Percentiles rank a stretch among this genome's conserved stretches.
phyloP scores from a whole-genome alignment of 2,888 invertebrate species.

The Reticulitermes lucifugus region DNA sequence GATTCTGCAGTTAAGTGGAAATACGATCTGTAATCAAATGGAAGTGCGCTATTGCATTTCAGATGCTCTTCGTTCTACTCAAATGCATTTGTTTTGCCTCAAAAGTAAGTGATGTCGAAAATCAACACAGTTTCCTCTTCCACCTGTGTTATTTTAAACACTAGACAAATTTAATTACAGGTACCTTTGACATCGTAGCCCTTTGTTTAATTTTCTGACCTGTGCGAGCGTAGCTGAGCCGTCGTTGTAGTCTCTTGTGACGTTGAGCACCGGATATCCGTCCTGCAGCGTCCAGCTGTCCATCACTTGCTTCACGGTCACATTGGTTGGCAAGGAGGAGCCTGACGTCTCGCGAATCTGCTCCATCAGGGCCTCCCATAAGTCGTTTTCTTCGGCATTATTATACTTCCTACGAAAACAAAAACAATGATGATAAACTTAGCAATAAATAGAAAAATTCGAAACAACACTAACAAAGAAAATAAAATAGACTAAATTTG shows the following conservation, averaged over 20 bases:
- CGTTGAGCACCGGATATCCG: constrained; percentile 75
- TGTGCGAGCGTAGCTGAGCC: constrained; percentile 56
- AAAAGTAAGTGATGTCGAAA: no score
- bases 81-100: no score
- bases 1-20: no score
- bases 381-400: constrained; percentile 74
- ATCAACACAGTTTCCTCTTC: no score
- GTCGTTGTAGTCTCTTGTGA: constrained; percentile 67
- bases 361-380: constrained; percentile 71
- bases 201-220: constrained; percentile 42
- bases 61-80: no score
- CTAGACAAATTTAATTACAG: no score
- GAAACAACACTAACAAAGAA: background rate
- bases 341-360: background rate
- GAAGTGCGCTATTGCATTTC: no score
- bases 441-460: background rate
- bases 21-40: no score
- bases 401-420: constrained; percentile 66
- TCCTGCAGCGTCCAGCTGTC: constrained; percentile 79
- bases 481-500: background rate
- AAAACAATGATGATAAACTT: background rate
- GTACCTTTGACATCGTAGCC: no score
- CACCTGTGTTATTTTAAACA: no score
- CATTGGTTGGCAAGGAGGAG: constrained; percentile 61
- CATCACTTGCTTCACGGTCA: constrained; percentile 72